phyloP scores from a whole-genome alignment of 2,797 vertebrate genomes.

The Ctenopoma multispine region DNA sequence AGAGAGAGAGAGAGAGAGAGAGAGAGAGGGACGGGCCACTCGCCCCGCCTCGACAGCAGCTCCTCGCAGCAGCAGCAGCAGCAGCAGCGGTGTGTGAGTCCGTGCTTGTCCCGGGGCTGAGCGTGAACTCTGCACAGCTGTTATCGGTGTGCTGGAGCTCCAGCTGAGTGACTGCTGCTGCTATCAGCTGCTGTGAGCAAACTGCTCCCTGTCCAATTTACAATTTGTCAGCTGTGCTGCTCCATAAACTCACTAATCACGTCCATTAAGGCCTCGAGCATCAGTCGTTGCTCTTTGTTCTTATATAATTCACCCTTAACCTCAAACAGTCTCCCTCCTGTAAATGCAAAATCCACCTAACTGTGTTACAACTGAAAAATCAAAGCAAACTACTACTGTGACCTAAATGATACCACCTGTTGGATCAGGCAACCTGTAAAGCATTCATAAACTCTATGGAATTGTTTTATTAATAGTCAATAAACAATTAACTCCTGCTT shows the following conservation, averaged over 20 bases:
- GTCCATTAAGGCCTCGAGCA: background rate
- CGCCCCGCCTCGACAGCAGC: conserved; percentile 66
- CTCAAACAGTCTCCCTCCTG: background rate
- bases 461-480: background rate
- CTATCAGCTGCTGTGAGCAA: no score
- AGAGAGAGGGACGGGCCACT: conserved; percentile 1
- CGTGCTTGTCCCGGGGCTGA: background rate
- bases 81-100: background rate
- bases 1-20: no score
- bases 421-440: background rate
- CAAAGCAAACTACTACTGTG: background rate
- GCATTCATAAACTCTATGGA: background rate
- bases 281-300: background rate
- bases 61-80: no score
- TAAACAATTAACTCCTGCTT: background rate
- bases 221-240: no score
- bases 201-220: no score
- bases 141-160: conserved; percentile 6
- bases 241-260: background rate
- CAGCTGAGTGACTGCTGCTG: background rate
- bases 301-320: background rate
- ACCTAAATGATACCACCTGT: background rate
- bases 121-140: conserved; percentile 34
- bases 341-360: background rate
- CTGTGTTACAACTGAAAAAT: background rate